phyloP scores from a whole-genome alignment of 37 sponge, comb jelly and placozoan genomes.

The Eunapius fragilis region DNA sequence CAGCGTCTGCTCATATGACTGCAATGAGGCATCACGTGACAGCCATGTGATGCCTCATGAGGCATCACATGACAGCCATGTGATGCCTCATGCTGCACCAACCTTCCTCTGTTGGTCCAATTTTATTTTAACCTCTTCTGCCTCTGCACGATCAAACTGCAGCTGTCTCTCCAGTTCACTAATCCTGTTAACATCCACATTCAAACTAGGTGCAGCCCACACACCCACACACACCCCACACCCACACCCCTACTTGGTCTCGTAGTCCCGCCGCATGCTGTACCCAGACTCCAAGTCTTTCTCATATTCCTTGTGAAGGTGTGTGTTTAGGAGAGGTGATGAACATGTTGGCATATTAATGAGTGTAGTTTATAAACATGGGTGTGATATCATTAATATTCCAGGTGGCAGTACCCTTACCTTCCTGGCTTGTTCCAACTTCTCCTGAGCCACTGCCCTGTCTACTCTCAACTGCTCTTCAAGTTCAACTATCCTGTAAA shows the following conservation, averaged over 20 bases:
- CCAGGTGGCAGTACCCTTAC: slow-evolving; percentile 1
- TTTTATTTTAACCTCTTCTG: slow-evolving; percentile 8
- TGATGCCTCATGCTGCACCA: not conserved
- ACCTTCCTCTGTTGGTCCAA: slow-evolving; percentile 71
- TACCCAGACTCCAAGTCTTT: too few species aligned
- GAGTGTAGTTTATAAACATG: too few species aligned
- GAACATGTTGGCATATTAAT: not conserved
- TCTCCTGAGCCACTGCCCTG: slow-evolving; percentile 31
- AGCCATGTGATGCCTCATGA: not conserved
- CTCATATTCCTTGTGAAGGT: not conserved
- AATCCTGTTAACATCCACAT: slow-evolving; percentile 25
- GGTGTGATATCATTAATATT: too few species aligned
- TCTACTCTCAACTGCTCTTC: slow-evolving; percentile 48
- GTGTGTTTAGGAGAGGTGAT: not conserved
- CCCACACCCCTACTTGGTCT: slow-evolving; percentile 13
- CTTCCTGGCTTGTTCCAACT: slow-evolving; percentile 65
- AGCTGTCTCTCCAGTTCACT: slow-evolving; percentile 63
- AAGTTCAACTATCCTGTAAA: slow-evolving; percentile 58
- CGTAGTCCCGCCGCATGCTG: slow-evolving; percentile 9
- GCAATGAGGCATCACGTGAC: not conserved
- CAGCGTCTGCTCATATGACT: slow-evolving; percentile 57
- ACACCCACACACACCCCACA: not conserved
- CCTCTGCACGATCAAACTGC: slow-evolving; percentile 14
- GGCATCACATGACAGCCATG: not conserved
- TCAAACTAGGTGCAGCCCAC: too few species aligned